These are phyloP conservation scores for Micrastur ruficollis DNA, from an alignment of 2,797 vertebrate species.

Conservation along the genomic window DNA sequence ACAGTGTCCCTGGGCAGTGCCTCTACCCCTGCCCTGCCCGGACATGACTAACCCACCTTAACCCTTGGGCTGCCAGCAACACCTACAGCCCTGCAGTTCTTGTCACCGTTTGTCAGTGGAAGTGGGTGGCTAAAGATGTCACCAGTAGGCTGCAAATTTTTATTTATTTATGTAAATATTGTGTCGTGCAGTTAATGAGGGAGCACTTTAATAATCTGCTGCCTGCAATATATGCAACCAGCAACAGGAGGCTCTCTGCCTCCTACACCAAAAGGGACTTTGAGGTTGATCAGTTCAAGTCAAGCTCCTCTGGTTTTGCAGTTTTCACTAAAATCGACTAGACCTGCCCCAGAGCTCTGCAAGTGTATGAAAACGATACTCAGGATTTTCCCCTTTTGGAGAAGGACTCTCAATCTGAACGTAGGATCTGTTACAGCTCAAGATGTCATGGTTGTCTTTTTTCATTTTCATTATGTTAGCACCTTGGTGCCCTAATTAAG, in stretches of 20 bases:
- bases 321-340: not conserved
- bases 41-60: not conserved
- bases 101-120: not conserved
- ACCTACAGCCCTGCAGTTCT: not conserved
- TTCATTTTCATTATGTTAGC: not conserved
- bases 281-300: no score
- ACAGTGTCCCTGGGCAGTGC: not conserved
- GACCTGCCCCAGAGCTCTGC: not conserved
- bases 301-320: not conserved
- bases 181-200: accelerated
- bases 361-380: accelerated
- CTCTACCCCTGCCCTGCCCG: not conserved
- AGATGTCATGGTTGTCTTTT: not conserved
- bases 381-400: not conserved
- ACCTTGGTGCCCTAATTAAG: not conserved
- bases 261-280: not conserved
- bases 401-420: not conserved
- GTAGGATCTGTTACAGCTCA: not conserved
- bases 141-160: not conserved
- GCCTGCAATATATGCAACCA: not conserved
- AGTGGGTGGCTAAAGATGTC: not conserved
- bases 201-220: not conserved
- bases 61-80: not conserved
- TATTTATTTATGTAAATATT: not conserved
- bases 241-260: not conserved